Evolutionary conservation across 2,113 vertebrate genomes (phyloP), one percentile per base, ranked within the genome.

Genomic region (Centropus unirufus): DNA sequence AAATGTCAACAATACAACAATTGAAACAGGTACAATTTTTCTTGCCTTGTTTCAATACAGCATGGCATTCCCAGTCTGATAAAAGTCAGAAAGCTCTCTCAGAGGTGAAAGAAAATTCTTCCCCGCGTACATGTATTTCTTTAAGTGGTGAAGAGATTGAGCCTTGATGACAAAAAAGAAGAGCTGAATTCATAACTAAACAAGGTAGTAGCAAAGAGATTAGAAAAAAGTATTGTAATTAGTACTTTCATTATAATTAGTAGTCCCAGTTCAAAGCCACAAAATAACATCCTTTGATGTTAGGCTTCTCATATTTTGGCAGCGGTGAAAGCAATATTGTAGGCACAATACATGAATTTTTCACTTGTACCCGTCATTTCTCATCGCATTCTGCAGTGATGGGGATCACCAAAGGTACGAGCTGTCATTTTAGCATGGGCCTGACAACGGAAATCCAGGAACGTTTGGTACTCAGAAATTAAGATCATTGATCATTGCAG

Each of bases 1-100:
- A 94, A 95, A 86, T 40, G 44, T 75, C 84, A 95, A 66, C 66
- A 70, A 57, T 39, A 63, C 61, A 81, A 22, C 74, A 81, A 90
- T 34, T 5, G 11, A 64, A 84, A 17, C 7, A 55, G 76, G 64
- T 68, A 90, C 17, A 24, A n/a, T 0, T 1, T 80, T 0, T 6
- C 26, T 44, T 39, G 72, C 67, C 82, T 58, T 30, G 19, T 66
- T 94, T 67, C 70, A 36, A 34, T 44, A 42, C 36, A 66, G n/a
- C n/a, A 20, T 8, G 57, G 69, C 67, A 73, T 78, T 89, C 75
- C 82, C 84, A 92, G 57, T 8, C 79, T 72, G 63, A 46, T 47
- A 83, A 68, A 58, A 24, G 39, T 29, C 21, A 21, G 18, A 84
- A 87, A 87, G 49, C 24, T 51, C 67, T 44, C 49, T 44, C 64